Evolutionary conservation across 2,113 vertebrate species (phyloP), one percentile per base, ranked within the genome.

Genomic region (Lontra canadensis): DNA sequence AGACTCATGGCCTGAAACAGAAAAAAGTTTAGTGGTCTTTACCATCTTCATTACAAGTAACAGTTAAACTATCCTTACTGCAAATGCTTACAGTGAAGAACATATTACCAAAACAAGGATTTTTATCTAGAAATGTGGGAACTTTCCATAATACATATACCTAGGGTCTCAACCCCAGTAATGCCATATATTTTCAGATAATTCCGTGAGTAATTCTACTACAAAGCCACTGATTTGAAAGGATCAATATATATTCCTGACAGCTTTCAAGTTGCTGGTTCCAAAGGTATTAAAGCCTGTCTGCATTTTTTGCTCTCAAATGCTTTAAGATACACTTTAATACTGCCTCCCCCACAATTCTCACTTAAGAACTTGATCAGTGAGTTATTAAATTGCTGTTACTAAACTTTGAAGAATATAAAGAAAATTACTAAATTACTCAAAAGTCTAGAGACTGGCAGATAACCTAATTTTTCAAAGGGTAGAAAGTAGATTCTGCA

Each of bases 401-500:
- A 76, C 39, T 87, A 93, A 90, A 8, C 21, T 42, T 96, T 88
- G 14, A 89, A 14, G 65, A 90, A 76, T 94, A 63, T 44, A 81
- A 74, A 91, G 88, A 82, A 79, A 90, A 88, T 39, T 85, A 47
- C 36, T 71, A 65, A 63, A 14, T 34, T 95, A 57, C 36, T 88
- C 52, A 26, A 44, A 78, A 79, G 44, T 18, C 47, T 44, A 63
- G 36, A 93, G 3, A 69, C 39, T 47, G 14, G 20, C 47, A 81
- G 31, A 80, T 81, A n/a, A n/a, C 57, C 42, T 36, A 78, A 8
- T 55, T 82, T 88, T 94, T 76, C 42, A 81, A 88, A 94, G 90
- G 52, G 80, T 90, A 90, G 44, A n/a, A 95, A 93, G 13, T 90
- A 52, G 52, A 85, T 76, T 90, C 29, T 96, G 29, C 52, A 82